phyloP scores from a whole-genome alignment of 2,113 vertebrate species.

The Pristiophorus japonicus region DNA sequence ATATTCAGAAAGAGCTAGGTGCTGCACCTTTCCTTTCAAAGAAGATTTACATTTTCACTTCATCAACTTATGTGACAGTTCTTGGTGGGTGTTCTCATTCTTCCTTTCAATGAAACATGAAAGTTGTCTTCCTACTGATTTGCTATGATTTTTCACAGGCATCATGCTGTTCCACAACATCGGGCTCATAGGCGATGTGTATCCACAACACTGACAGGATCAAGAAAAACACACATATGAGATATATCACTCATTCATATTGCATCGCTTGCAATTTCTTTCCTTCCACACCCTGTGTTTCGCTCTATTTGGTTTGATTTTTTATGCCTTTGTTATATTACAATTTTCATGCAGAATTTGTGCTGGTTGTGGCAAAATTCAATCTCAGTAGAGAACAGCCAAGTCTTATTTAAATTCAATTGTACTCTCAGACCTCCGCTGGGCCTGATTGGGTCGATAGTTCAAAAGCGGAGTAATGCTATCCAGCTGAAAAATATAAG shows the following conservation, averaged over 20 bases:
- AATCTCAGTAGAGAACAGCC: background rate
- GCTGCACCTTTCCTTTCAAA: background rate
- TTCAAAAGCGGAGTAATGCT: constrained; percentile 8
- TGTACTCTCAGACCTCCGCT: background rate
- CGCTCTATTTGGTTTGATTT: background rate
- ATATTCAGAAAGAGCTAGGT: background rate
- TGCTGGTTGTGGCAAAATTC: background rate
- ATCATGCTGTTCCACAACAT: constrained; percentile 29
- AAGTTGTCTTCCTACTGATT: constrained; percentile 31
- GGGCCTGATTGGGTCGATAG: background rate
- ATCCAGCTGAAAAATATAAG: background rate
- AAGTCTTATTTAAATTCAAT: constrained; percentile 26
- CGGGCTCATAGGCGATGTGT: constrained; percentile 17
- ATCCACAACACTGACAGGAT: constrained; percentile 29
- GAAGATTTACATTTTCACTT: constrained; percentile 23
- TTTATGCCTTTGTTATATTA: background rate
- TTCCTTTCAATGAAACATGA: constrained; percentile 24
- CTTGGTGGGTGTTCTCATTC: background rate
- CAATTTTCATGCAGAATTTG: background rate
- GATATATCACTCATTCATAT: background rate
- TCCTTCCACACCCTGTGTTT: background rate
- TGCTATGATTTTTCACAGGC: constrained; percentile 31
- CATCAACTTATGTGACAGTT: constrained; percentile 28
- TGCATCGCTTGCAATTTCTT: background rate
- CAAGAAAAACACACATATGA: background rate